Base-by-base conservation (phyloP, 2,113 vertebrate genomes). In the Carassius gibelio region DNA sequence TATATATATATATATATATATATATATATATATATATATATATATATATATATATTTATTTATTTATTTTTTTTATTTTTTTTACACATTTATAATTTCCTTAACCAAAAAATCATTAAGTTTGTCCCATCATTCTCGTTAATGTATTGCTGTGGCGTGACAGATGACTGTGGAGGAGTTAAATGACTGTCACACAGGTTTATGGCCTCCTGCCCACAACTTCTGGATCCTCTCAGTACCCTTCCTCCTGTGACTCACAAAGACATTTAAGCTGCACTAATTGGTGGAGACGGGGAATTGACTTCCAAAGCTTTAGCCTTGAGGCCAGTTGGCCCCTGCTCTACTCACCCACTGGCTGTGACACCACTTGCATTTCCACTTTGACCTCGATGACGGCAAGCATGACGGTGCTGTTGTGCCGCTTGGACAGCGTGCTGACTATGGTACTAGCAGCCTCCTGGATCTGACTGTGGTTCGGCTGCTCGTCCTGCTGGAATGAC, bases 341-440 rank as follows among this genome's bases (percentile, higher is more conserved):
- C 15, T 69, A 93, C 94, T 95, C 84, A 95, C 94, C 93, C 86
- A 93, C 89, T 89, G 94, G 92, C 21, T 88, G 91, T 66, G 96
- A 93, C 90, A 94, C 89, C 76, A 96, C 93, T 0, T 94, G 94
- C 0, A 97, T 98, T 89, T 99, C 97, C 89, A 99, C 96, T 94
- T 97, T 99, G 93, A 99, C 97, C 94, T 99, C 97, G 0, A 95
- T 96, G 90, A 99, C 93, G 0, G 97, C 97, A 87, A 96, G 88
- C 94, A 99, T 96, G 78, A 97, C 88, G 0, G 97, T 96, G 93
- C 96, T 97, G 93, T 98, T 99, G 42, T 96, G 96, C 3, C 94
- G 88, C 92, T 96, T 96, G 0, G 96, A 97, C 90, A 99, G 94
- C 11, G 96, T 94, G 0, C 95, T 93, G 21, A 98, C 96, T 2